Evolutionary conservation across 2,113 vertebrate species (phyloP), one percentile per base, ranked within the genome.

Genomic region (Cheilinus undulatus): DNA sequence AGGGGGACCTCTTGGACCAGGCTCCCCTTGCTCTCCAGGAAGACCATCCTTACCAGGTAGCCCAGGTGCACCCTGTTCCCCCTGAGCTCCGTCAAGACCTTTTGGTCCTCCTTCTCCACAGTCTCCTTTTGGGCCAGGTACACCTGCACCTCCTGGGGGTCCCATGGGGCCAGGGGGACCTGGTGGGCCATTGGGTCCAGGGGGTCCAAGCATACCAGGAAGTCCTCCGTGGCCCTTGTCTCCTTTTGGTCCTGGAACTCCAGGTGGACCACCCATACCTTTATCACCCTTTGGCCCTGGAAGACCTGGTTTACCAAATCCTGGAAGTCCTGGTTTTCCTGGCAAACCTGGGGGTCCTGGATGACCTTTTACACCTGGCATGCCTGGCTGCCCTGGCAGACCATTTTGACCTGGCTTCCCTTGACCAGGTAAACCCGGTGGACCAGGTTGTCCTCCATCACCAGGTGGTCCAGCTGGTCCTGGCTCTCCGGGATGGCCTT

Each of bases 331-430:
- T 0, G 96, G 94, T 11, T 95, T 95, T 19, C 97, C 97, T 0
- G 97, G 98, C 49, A 97, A 86, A 58, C 97, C 97, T 73, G 94
- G 95, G 49, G 94, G 83, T 15, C 97, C 98, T 88, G 94, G 94
- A 59, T 97, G 95, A 61, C 98, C 97, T 89, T 99, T 99, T 19
- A 91, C 94, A 0, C 98, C 98, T 0, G 95, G 95, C 74, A 93
- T 92, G 30, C 98, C 98, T 4, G 95, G 94, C 67, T 96, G 95
- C n/a, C 98, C 98, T 0, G 96, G 95, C 28, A 96, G 73, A 1
- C 98, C 98, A 8, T 94, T 95, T 87, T 95, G 93, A 42, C 98
- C 97, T 0, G 95, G 95, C 78, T 97, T 97, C 53, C 97, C 97
- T 48, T 96, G 85, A 7, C 97, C 97, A 2, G 97, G 95, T 0